A percentile compares a stretch with the other conserved stretches of the same genome.
Conservation (phyloP, 2,888 invertebrate genomes). For the Nemotelus pantherinus region DNA sequence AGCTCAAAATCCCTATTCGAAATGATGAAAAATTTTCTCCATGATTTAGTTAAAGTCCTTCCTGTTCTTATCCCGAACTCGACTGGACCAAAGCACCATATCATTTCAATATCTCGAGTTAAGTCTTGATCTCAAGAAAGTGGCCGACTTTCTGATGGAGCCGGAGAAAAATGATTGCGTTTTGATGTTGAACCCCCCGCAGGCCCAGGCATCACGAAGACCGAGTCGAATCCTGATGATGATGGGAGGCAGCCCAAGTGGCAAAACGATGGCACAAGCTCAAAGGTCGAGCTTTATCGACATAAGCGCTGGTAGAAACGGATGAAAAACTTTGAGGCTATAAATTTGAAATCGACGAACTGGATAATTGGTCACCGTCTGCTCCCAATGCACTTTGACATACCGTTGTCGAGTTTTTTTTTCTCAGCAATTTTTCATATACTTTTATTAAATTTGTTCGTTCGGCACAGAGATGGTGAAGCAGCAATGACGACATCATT, state of each 20-base stretch:
- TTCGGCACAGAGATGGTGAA: neutral
- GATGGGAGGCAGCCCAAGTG: neutral
- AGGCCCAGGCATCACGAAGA: conserved; percentile 22
- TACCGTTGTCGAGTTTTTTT: conserved; percentile 12
- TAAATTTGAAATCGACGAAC: conserved; percentile 46
- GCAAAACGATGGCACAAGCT: too few relatives aligned
- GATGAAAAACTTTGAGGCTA: conserved; percentile 33
- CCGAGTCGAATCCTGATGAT: too few relatives aligned
- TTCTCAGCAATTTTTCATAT: conserved; percentile 16
- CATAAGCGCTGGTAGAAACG: neutral
- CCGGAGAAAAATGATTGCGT: conserved; percentile 36
- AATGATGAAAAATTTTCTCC: conserved; percentile 39
- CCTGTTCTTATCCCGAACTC: conserved; percentile 30
- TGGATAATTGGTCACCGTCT: conserved; percentile 43
- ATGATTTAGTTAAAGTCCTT: conserved; percentile 28
- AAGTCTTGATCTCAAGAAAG: conserved; percentile 17
- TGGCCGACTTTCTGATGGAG: neutral
- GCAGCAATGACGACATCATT: neutral
- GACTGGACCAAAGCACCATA: conserved; percentile 3
- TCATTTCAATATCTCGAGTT: conserved; percentile 32
- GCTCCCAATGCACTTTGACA: conserved; percentile 39
- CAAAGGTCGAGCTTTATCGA: too few relatives aligned
- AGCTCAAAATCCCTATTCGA: conserved; percentile 32
- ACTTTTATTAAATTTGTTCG: conserved; percentile 28
- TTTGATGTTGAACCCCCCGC: conserved; percentile 34